Percentiles rank a stretch among this genome's conserved stretches.
phyloP scores from a whole-genome alignment of 2,888 invertebrate genomes.

The Orthosia gracilis region DNA sequence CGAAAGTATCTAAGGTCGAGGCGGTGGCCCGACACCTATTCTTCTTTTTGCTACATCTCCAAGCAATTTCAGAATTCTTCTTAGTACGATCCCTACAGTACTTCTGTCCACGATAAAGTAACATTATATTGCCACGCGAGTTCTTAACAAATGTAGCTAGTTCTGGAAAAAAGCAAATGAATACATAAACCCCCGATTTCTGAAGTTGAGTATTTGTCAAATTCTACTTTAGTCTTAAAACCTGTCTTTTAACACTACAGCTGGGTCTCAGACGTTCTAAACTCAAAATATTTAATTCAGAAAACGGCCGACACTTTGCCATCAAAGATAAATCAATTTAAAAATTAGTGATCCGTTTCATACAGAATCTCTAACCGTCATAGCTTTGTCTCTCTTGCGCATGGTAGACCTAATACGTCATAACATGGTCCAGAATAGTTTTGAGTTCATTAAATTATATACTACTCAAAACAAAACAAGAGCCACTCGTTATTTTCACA shows the following conservation, averaged over 20 bases:
- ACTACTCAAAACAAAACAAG: too few species aligned
- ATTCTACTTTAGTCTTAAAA: too few species aligned
- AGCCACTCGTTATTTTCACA: too few species aligned
- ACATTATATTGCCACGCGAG: slow-evolving; percentile 44
- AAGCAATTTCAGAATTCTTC: slow-evolving; percentile 31
- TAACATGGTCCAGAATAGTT: not conserved
- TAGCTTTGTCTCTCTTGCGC: not conserved
- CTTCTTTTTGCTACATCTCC: slow-evolving; percentile 57
- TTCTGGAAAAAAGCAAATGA: slow-evolving; percentile 35
- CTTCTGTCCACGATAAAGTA: slow-evolving; percentile 40
- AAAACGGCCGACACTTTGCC: not conserved
- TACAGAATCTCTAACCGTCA: not conserved
- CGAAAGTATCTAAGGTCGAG: slow-evolving; percentile 15
- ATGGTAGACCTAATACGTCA: not conserved
- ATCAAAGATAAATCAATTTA: not conserved
- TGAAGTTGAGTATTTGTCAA: too few species aligned
- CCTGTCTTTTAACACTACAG: too few species aligned
- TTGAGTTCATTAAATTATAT: not conserved
- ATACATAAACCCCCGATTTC: too few species aligned
- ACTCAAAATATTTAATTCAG: too few species aligned
- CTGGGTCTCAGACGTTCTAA: too few species aligned
- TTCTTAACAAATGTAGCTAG: slow-evolving; percentile 45
- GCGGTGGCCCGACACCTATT: slow-evolving; percentile 48
- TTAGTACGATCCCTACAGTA: slow-evolving; percentile 39
- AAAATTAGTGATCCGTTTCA: not conserved